phyloP scores from a whole-genome alignment of 2,888 invertebrate genomes.

The Melanargia galathea region DNA sequence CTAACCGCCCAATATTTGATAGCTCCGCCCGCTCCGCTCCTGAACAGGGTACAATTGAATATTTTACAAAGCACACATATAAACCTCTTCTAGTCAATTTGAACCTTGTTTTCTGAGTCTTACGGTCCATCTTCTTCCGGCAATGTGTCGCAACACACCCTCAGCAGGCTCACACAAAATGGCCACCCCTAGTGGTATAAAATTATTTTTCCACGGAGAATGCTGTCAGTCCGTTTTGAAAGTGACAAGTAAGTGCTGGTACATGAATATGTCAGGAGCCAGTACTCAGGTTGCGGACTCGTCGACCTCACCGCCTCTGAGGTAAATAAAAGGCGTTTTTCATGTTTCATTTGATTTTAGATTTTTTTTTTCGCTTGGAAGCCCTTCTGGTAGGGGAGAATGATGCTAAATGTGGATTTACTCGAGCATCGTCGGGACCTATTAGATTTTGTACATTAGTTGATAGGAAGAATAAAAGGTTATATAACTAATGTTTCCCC shows the following conservation, averaged over 20 bases:
- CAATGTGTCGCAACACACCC: constrained; percentile 41
- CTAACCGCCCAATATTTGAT: constrained; percentile 47
- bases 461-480: too few relatives aligned
- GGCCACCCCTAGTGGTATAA: constrained; percentile 65
- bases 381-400: too few relatives aligned
- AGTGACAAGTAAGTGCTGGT: constrained; percentile 40
- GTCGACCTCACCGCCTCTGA: constrained; percentile 86
- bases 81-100: constrained; percentile 41
- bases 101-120: constrained; percentile 43
- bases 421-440: too few relatives aligned
- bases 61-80: constrained; percentile 40
- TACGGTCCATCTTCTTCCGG: constrained; percentile 38
- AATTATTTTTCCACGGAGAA: constrained; percentile 51
- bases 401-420: too few relatives aligned
- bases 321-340: constrained; percentile 63
- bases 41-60: constrained; percentile 50
- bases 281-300: constrained; percentile 86
- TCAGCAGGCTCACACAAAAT: constrained; percentile 43
- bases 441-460: too few relatives aligned
- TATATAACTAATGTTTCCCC: too few relatives aligned
- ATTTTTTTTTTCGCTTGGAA: too few relatives aligned
- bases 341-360: neutral
- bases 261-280: constrained; percentile 62
- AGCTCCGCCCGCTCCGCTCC: constrained; percentile 59
- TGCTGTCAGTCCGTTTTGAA: constrained; percentile 52